These are phyloP conservation scores for Marisa cornuarietis DNA, from an alignment of 1,140 invertebrate genomes.

Conservation along the genomic window DNA sequence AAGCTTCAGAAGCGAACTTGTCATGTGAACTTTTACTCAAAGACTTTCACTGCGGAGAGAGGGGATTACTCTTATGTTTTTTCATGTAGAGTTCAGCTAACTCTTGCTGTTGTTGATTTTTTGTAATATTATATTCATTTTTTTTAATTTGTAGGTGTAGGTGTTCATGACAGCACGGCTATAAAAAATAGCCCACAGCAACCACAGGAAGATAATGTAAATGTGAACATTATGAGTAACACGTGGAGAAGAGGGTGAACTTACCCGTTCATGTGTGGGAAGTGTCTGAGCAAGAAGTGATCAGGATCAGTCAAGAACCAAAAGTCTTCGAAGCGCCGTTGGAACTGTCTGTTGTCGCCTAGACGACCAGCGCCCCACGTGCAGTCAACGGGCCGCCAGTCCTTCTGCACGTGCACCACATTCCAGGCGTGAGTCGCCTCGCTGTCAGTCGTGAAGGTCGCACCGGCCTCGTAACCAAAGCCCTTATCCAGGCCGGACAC, in stretches of 20 bases:
- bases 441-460: slow-evolving; percentile 93
- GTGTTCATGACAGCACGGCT: too few relatives aligned
- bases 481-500: slow-evolving; percentile 98
- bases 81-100: too few relatives aligned
- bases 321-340: slow-evolving; percentile 50
- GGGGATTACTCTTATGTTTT: too few relatives aligned
- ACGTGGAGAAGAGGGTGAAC: not conserved
- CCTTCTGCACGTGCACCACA: slow-evolving; percentile 45
- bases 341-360: slow-evolving; percentile 37
- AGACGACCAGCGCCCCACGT: slow-evolving; percentile 66
- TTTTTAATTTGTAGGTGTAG: not conserved
- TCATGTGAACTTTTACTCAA: too few relatives aligned
- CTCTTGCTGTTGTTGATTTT: not conserved
- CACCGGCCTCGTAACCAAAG: slow-evolving; percentile 94
- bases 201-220: not conserved
- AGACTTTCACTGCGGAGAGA: too few relatives aligned
- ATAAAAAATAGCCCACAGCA: not conserved
- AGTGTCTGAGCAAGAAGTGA: slow-evolving; percentile 68
- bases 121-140: not conserved
- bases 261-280: slow-evolving; percentile 58
- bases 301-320: slow-evolving; percentile 70
- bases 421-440: slow-evolving; percentile 66
- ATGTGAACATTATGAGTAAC: not conserved
- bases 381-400: slow-evolving; percentile 57
- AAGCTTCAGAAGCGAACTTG: too few relatives aligned